Conservation (phyloP, 1,140 invertebrate genomes). For the Drosophila guanche region DNA sequence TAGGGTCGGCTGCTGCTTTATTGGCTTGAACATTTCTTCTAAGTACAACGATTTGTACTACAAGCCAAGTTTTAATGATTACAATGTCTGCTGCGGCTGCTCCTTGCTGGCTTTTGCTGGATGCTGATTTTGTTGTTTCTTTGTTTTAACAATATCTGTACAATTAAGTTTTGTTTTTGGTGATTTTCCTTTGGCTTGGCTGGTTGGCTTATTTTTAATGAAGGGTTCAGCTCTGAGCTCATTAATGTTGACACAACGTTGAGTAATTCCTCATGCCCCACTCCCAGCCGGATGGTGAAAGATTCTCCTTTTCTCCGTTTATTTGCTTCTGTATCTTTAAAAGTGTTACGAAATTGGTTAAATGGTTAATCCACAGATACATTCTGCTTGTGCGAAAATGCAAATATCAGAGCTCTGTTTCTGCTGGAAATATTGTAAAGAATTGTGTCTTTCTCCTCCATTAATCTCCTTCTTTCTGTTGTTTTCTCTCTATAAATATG, state of each 20-base stretch:
- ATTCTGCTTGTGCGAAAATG: too few species aligned
- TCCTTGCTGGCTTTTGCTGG: neutral
- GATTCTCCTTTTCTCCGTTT: neutral
- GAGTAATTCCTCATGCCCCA: slow-evolving; percentile 34
- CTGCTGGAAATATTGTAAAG: too few species aligned
- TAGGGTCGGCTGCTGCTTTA: slow-evolving; percentile 47
- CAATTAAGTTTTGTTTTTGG: slow-evolving; percentile 75
- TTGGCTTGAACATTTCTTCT: slow-evolving; percentile 75
- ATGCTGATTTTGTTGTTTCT: slow-evolving; percentile 41
- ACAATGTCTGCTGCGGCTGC: slow-evolving; percentile 63
- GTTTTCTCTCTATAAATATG: slow-evolving; percentile 11
- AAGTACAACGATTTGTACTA: slow-evolving; percentile 81
- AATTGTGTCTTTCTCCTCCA: neutral
- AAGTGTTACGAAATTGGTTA: too few species aligned
- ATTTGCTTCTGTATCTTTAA: too few species aligned
- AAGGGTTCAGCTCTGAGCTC: slow-evolving; percentile 64
- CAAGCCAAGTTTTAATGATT: slow-evolving; percentile 81
- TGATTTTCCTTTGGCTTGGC: slow-evolving; percentile 50
- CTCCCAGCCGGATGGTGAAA: slow-evolving; percentile 1
- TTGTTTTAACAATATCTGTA: slow-evolving; percentile 61
- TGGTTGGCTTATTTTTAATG: slow-evolving; percentile 47
- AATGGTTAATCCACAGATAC: too few species aligned
- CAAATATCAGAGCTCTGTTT: too few species aligned
- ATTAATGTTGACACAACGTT: slow-evolving; percentile 74
- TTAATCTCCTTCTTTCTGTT: neutral